These are phyloP conservation scores for Sicus ferrugineus DNA, from an alignment of 2,888 invertebrate genomes.

Conservation along the genomic window DNA sequence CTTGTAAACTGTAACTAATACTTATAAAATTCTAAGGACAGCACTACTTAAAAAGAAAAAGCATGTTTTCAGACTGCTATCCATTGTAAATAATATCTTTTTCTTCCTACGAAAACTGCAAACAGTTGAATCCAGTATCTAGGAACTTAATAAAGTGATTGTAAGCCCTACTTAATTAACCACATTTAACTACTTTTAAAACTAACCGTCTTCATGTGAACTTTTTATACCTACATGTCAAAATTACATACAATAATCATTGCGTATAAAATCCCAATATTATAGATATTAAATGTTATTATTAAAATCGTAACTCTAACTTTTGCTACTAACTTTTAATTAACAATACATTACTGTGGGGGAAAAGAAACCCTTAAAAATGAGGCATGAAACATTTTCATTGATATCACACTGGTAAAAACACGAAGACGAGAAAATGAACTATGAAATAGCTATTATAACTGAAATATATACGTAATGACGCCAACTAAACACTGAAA, in stretches of 20 bases:
- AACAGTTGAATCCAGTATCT: not conserved
- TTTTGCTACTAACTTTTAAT: conserved; percentile 26
- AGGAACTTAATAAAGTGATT: not conserved
- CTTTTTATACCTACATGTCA: not conserved
- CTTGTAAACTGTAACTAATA: not conserved
- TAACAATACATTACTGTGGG: too few species aligned
- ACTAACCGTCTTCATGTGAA: not conserved
- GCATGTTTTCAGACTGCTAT: not conserved
- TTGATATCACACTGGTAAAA: not conserved
- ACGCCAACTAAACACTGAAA: conserved; percentile 23
- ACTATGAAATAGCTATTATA: not conserved
- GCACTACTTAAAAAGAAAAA: not conserved
- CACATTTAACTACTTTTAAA: too few species aligned
- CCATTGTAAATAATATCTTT: not conserved
- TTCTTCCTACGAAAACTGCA: not conserved
- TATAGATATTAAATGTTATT: conserved; percentile 14
- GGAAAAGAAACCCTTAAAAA: not conserved
- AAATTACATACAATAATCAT: not conserved
- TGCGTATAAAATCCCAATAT: not conserved
- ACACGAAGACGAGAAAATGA: not conserved
- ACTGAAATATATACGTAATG: conserved; percentile 20
- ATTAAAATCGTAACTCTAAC: not conserved
- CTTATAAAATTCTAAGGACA: not conserved
- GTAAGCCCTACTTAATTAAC: too few species aligned
- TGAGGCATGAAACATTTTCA: not conserved